Evolutionary conservation across 2,888 invertebrate genomes (phyloP).

Genomic region (Arctia plantaginis): DNA sequence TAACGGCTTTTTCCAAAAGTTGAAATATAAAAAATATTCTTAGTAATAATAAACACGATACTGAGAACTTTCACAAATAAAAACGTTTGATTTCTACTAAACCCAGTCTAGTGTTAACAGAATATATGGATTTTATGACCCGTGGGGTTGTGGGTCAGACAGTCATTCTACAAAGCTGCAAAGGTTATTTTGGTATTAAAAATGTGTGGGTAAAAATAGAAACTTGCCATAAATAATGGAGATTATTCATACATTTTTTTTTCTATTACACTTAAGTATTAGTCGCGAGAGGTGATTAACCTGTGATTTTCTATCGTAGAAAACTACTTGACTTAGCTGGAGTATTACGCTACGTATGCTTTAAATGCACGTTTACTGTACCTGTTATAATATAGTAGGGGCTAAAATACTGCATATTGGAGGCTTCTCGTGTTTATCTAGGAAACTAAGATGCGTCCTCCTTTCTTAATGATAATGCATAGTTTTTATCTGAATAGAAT

Average conservation of each 20-base stretch:
- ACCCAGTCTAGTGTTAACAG: background rate
- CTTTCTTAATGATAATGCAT: conserved; percentile 33
- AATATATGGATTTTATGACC: background rate
- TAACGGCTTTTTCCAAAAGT: background rate
- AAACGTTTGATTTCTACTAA: background rate
- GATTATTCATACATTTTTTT: background rate
- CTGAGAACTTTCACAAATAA: background rate
- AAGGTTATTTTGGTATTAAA: background rate
- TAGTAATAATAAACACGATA: background rate
- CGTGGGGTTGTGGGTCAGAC: background rate
- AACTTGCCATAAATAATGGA: background rate
- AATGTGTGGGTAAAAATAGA: background rate
- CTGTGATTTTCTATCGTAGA: background rate
- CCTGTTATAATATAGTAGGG: conserved; percentile 26
- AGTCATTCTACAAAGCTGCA: background rate
- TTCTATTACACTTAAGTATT: background rate
- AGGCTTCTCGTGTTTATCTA: conserved; percentile 33
- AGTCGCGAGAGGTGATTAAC: background rate
- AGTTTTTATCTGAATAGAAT: conserved; percentile 1
- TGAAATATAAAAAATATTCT: background rate
- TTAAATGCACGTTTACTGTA: conserved; percentile 31
- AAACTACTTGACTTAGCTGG: conserved; percentile 18
- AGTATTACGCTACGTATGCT: conserved; percentile 28
- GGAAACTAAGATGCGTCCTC: conserved; percentile 31
- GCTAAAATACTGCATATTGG: conserved; percentile 27